phyloP scores from a whole-genome alignment of 2,888 invertebrate species.

The Horisme vitalbata region DNA sequence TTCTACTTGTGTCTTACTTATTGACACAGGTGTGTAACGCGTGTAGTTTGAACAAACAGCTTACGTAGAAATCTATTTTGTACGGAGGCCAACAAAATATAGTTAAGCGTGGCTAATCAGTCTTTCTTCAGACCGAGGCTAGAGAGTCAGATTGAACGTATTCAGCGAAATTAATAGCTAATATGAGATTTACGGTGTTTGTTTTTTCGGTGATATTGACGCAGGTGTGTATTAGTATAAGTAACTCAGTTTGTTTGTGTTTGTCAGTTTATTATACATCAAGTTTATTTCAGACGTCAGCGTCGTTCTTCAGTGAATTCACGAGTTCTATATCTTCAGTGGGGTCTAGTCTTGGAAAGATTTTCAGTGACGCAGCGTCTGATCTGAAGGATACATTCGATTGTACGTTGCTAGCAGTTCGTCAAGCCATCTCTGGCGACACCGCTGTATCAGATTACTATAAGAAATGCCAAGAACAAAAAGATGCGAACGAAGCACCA shows the following conservation, averaged over 20 bases:
- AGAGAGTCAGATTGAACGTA: slow-evolving; percentile 34
- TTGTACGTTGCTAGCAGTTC: slow-evolving; percentile 64
- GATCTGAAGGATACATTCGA: slow-evolving; percentile 66
- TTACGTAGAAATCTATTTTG: slow-evolving; percentile 30
- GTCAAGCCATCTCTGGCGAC: slow-evolving; percentile 40
- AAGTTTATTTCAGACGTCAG: slow-evolving; percentile 56
- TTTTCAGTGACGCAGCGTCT: slow-evolving; percentile 59
- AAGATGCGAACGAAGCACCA: background rate
- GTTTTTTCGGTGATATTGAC: slow-evolving; percentile 39
- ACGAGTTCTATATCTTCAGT: slow-evolving; percentile 53
- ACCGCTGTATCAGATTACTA: slow-evolving; percentile 36
- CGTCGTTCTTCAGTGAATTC: slow-evolving; percentile 57
- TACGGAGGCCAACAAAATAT: slow-evolving; percentile 9
- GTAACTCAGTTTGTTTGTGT: background rate
- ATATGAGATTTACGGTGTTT: slow-evolving; percentile 37
- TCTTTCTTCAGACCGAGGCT: slow-evolving; percentile 27
- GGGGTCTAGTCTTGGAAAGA: slow-evolving; percentile 56
- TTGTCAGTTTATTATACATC: background rate
- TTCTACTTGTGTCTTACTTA: slow-evolving; percentile 28
- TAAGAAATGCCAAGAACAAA: slow-evolving; percentile 32
- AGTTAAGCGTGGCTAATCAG: slow-evolving; percentile 21
- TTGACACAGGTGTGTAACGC: slow-evolving; percentile 50
- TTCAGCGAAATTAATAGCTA: background rate
- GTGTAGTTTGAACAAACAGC: slow-evolving; percentile 44
- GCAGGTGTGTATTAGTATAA: slow-evolving; percentile 39